Evolutionary conservation across 1,140 invertebrate genomes (phyloP).

Genomic region (Diploscapter pachys): DNA sequence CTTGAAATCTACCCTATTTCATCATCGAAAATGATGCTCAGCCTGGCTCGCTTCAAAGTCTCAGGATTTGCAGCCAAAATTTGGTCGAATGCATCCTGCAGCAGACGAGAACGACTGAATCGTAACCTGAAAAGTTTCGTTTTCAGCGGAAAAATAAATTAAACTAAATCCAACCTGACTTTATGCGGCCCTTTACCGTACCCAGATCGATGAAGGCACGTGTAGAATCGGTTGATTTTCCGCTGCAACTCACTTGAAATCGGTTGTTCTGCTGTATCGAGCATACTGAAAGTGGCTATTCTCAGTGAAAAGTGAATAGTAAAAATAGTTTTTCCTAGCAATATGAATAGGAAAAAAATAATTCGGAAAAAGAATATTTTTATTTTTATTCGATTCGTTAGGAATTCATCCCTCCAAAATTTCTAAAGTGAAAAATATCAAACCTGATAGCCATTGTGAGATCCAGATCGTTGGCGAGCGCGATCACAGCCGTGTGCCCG

Average conservation of each 20-base stretch:
- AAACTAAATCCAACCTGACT: conserved; percentile 72
- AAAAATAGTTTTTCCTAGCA: too few relatives aligned
- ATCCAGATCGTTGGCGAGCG: conserved; percentile 82
- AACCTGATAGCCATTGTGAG: conserved; percentile 86
- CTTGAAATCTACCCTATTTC: conserved; percentile 74
- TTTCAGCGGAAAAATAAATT: conserved; percentile 20
- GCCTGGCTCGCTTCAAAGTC: conserved; percentile 86
- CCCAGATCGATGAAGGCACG: conserved; percentile 89
- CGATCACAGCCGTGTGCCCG: conserved; percentile 43
- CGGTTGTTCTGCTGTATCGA: conserved; percentile 71
- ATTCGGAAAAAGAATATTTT: too few relatives aligned
- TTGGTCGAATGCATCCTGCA: conserved; percentile 91
- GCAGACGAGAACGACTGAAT: conserved; percentile 82
- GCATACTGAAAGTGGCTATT: conserved; percentile 16
- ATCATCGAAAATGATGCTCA: conserved; percentile 89
- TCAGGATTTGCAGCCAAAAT: conserved; percentile 94
- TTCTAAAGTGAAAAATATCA: conserved; percentile 35
- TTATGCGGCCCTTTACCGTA: conserved; percentile 92
- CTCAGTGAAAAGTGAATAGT: too few relatives aligned
- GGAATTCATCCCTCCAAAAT: conserved; percentile 42
- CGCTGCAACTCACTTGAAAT: conserved; percentile 84
- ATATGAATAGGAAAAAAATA: too few relatives aligned
- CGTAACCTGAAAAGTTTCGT: conserved; percentile 70
- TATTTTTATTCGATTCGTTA: conserved; percentile 63
- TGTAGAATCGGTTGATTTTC: conserved; percentile 87